These are phyloP conservation scores for Mellivora capensis DNA, from an alignment of 2,113 vertebrate genomes.

Conservation along the genomic window DNA sequence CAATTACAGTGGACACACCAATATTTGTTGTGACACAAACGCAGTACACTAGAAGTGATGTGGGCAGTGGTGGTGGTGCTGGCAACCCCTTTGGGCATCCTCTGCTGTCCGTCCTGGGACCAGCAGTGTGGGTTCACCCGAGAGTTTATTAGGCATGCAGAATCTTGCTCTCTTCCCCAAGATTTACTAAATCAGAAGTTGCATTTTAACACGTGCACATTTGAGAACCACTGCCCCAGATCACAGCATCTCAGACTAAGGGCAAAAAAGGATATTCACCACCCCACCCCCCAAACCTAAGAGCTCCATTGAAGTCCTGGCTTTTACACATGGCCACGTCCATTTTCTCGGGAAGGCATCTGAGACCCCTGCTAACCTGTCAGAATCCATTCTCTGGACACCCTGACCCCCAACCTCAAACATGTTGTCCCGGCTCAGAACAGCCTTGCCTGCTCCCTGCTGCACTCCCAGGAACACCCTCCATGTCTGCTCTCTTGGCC, in stretches of 20 bases:
- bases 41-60: not conserved
- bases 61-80: too few relatives aligned
- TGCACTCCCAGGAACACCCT: not conserved
- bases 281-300: not conserved
- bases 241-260: not conserved
- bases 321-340: not conserved
- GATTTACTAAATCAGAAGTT: not conserved
- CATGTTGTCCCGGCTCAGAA: not conserved
- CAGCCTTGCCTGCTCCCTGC: not conserved
- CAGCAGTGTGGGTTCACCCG: not conserved
- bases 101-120: fast-evolving
- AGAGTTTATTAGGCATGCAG: not conserved
- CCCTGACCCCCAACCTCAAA: not conserved
- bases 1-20: not conserved
- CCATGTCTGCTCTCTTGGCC: not conserved
- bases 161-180: not conserved
- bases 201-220: not conserved
- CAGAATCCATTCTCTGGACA: not conserved
- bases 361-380: not conserved
- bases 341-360: not conserved
- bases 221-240: not conserved
- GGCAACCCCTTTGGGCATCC: not conserved
- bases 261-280: not conserved
- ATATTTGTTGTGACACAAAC: not conserved
- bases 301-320: not conserved